A percentile compares a stretch with the other conserved stretches of the same genome.
Evolutionary conservation across 2,113 vertebrate genomes (phyloP).

Genomic region (Callaeas wilsoni): DNA sequence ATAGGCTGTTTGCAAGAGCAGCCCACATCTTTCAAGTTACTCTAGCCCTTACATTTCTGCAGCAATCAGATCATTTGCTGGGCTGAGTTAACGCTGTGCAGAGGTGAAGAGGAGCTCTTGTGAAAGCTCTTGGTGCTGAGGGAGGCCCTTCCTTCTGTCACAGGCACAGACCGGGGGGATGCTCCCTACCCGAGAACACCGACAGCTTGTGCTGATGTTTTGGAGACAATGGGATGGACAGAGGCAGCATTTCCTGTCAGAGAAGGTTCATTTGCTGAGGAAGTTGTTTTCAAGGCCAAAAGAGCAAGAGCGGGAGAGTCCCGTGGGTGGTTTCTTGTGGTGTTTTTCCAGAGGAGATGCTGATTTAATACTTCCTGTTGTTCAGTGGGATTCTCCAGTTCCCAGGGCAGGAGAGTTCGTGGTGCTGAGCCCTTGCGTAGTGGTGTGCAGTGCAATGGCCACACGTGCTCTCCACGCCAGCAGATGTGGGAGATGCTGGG

Average conservation of each 20-base stretch:
- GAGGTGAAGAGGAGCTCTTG: not conserved
- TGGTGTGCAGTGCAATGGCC: not conserved
- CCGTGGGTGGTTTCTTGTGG: not conserved
- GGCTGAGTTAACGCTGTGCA: not conserved
- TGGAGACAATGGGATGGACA: not conserved
- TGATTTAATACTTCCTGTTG: slow-evolving; percentile 53
- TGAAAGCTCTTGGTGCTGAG: not conserved
- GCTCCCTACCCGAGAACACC: fast-evolving
- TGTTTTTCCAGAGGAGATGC: slow-evolving; percentile 31
- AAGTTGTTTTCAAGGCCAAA: not conserved
- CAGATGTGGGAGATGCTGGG: not conserved
- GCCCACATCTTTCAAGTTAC: not conserved
- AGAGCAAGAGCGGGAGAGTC: not conserved
- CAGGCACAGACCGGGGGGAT: not conserved
- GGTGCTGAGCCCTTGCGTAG: not conserved
- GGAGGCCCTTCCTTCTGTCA: not conserved
- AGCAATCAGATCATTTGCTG: not conserved
- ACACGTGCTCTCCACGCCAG: fast-evolving
- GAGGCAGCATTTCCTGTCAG: not conserved
- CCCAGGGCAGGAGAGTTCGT: not conserved
- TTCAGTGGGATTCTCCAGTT: slow-evolving; percentile 1
- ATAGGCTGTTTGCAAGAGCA: not conserved
- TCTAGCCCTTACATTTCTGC: not conserved
- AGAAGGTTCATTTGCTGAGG: not conserved
- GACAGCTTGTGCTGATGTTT: not conserved